These are phyloP conservation scores for Automeris io DNA, from an alignment of 2,888 invertebrate species.

Conservation along the genomic window DNA sequence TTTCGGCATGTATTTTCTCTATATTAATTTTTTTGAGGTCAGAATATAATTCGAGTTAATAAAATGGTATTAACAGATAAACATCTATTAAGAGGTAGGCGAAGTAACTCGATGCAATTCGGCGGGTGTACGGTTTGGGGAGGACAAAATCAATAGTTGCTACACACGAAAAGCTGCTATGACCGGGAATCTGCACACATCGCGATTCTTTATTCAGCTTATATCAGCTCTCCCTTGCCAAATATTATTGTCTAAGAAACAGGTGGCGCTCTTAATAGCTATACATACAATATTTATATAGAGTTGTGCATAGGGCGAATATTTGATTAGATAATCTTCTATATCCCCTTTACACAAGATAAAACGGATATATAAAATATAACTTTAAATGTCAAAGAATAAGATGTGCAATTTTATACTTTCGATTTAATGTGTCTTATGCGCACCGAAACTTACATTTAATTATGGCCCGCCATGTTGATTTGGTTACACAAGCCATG, in stretches of 20 bases:
- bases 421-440: no score
- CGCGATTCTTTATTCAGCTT: slow-evolving; percentile 61
- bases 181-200: slow-evolving; percentile 62
- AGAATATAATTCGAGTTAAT: slow-evolving; percentile 40
- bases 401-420: no score
- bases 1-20: no score
- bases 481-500: no score
- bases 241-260: slow-evolving; percentile 48
- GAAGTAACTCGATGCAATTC: slow-evolving; percentile 49
- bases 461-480: no score
- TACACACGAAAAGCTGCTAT: slow-evolving; percentile 63
- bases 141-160: slow-evolving; percentile 74
- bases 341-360: no score
- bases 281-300: neutral
- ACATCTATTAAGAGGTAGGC: slow-evolving; percentile 47
- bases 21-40: slow-evolving; percentile 17
- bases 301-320: neutral
- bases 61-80: slow-evolving; percentile 58
- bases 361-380: no score
- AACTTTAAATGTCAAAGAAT: no score
- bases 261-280: slow-evolving; percentile 35
- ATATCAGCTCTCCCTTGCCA: slow-evolving; percentile 43
- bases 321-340: neutral
- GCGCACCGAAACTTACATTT: no score
- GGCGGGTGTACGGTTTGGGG: slow-evolving; percentile 59